These are phyloP conservation scores for Drosophila sordidapex DNA, from an alignment of 2,888 invertebrate genomes.

Conservation along the genomic window DNA sequence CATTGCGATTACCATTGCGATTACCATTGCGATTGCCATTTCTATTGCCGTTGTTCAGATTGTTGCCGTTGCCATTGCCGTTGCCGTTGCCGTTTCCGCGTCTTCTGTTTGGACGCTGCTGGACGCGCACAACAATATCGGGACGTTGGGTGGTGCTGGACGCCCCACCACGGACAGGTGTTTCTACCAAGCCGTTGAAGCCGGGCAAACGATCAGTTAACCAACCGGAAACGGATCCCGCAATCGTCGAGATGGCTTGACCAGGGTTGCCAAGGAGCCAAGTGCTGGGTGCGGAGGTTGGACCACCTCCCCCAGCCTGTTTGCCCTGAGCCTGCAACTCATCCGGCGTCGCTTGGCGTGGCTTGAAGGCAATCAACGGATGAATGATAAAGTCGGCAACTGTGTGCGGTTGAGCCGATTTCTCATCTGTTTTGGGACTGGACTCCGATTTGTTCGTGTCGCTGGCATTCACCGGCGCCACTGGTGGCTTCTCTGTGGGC, in stretches of 20 bases:
- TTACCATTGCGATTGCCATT: constrained; percentile 46
- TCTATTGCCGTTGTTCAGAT: constrained; percentile 35
- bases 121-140: constrained; percentile 77
- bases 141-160: constrained; percentile 67
- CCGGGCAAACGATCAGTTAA: constrained; percentile 76
- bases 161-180: constrained; percentile 67
- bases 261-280: constrained; percentile 78
- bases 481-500: constrained; percentile 66
- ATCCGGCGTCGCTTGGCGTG: constrained; percentile 61
- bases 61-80: constrained; percentile 43
- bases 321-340: constrained; percentile 64
- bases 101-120: constrained; percentile 67
- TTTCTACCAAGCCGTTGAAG: constrained; percentile 72
- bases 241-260: constrained; percentile 74
- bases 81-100: constrained; percentile 54
- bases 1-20: constrained; percentile 40
- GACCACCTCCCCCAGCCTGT: constrained; percentile 36
- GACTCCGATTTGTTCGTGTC: constrained; percentile 7
- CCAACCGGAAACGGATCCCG: constrained; percentile 82
- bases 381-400: constrained; percentile 82
- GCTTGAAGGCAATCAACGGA: constrained; percentile 80
- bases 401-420: constrained; percentile 68
- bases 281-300: constrained; percentile 42
- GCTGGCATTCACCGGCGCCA: constrained; percentile 9
- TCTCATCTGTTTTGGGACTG: constrained; percentile 18